These are phyloP conservation scores for Labroides dimidiatus DNA, from an alignment of 2,797 vertebrate species.

Conservation along the genomic window DNA sequence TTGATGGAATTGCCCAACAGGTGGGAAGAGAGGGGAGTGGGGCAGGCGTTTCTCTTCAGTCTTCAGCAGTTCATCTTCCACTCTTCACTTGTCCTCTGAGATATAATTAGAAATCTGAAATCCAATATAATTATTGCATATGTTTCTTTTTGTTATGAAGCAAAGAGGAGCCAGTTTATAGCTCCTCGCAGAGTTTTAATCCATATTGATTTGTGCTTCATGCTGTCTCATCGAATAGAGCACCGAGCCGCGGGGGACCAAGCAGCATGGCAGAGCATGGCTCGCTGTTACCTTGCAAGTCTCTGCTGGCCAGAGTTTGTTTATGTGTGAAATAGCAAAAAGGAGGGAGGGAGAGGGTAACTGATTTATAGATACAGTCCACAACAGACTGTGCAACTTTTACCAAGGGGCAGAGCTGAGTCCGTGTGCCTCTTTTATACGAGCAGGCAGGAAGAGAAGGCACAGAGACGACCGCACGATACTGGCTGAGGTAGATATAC, in stretches of 20 bases:
- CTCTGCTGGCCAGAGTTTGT: slow-evolving; percentile 56
- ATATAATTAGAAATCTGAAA: slow-evolving; percentile 31
- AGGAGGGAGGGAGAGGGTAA: slow-evolving; percentile 6
- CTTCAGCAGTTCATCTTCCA: slow-evolving; percentile 26
- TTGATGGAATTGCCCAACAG: slow-evolving; percentile 60
- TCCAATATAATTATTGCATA: slow-evolving; percentile 36
- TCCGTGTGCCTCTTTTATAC: too few species aligned
- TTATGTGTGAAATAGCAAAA: slow-evolving; percentile 49
- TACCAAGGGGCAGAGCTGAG: not conserved
- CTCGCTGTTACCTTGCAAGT: slow-evolving; percentile 56
- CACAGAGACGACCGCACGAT: too few species aligned
- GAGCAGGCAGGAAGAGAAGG: too few species aligned
- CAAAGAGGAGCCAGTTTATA: slow-evolving; percentile 46
- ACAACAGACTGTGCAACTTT: slow-evolving; percentile 21
- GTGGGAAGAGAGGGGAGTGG: slow-evolving; percentile 33
- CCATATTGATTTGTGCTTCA: slow-evolving; percentile 82
- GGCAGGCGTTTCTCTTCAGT: slow-evolving; percentile 21
- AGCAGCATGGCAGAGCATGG: slow-evolving; percentile 61
- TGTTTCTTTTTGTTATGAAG: slow-evolving; percentile 25
- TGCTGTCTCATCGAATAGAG: slow-evolving; percentile 78
- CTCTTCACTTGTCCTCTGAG: slow-evolving; percentile 16
- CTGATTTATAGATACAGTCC: slow-evolving; percentile 29
- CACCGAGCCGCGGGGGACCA: slow-evolving; percentile 52
- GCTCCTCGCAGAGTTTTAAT: slow-evolving; percentile 80
- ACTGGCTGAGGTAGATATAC: too few species aligned